These are phyloP conservation scores for Meiosimyza decipiens DNA, from an alignment of 2,888 invertebrate genomes.

Conservation along the genomic window DNA sequence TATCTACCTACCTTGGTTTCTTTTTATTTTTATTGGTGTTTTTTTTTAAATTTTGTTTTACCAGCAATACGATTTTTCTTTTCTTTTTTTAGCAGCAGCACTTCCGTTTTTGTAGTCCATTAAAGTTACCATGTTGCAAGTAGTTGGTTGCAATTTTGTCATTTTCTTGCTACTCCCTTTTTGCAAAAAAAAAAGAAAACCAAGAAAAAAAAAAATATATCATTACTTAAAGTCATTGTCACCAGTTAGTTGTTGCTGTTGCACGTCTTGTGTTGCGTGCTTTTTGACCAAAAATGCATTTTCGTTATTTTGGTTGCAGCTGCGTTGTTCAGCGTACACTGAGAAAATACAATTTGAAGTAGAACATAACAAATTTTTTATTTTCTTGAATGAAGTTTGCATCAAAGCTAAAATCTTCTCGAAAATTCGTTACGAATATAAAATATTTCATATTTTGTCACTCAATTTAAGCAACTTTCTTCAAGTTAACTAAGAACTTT, in stretches of 20 bases:
- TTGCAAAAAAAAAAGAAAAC: neutral
- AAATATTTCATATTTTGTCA: no score
- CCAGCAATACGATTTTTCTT: neutral
- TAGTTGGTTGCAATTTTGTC: conserved; percentile 14
- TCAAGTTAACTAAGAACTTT: no score
- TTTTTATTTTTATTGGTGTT: neutral
- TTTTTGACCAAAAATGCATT: conserved; percentile 44
- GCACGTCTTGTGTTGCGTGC: neutral
- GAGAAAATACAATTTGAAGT: no score
- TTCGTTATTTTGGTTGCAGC: conserved; percentile 49
- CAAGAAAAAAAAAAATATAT: neutral
- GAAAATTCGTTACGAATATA: no score
- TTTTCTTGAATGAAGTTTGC: no score
- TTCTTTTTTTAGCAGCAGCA: neutral
- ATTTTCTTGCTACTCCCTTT: neutral
- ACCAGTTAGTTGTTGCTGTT: neutral
- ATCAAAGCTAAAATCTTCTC: no score
- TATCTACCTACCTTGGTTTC: neutral
- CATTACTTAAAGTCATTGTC: conserved; percentile 22
- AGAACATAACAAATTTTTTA: no score
- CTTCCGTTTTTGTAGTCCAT: conserved; percentile 28
- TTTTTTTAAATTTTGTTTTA: neutral
- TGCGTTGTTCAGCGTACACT: conserved; percentile 36
- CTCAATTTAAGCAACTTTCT: no score
- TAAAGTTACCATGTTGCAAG: conserved; percentile 35